Evolutionary conservation across 2,888 invertebrate genomes (phyloP), one percentile per base, ranked within the genome.

Genomic region (Drosophila vallismaia): DNA sequence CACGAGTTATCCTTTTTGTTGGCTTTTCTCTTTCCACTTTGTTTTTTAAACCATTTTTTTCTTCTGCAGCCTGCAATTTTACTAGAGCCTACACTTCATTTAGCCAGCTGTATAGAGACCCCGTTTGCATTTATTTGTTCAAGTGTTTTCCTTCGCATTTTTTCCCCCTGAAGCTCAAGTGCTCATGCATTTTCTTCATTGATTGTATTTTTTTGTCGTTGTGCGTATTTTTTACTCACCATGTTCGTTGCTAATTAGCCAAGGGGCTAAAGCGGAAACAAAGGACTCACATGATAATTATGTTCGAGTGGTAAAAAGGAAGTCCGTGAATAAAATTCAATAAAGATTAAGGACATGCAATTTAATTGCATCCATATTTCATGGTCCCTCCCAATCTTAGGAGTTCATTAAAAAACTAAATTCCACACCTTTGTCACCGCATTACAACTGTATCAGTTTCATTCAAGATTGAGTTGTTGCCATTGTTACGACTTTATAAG

Each of bases 31-130:
- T 66, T 45, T 54, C 50, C 40, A 44, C 28, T 12, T 4, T 63
- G 44, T 48, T 58, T 48, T 12, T 42, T 12, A 19, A 19, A 19
- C 19, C 19, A 19, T 8, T 24, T 26, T 26, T 53, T 31, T 5
- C n/a, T 31, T 7, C 26, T 44, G 14, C 7, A 14, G 40, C 28
- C 48, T 60, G 46, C 33, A 49, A 38, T 60, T 59, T 60, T 81
- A 72, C 85, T 85, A 73, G 75, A 76, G 85, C 87, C 79, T 76
- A 85, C 82, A 82, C 87, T 82, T 82, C 82, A 87, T 82, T 82
- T 82, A 81, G 86, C 76, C 79, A 29, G 28, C 26, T 58, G 58
- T 29, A 45, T 75, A 69, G 64, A 50, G 63, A 19, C 60, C 72
- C 75, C 76, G 76, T 58, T 71, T 87, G 77, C 83, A 85, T 86